These are phyloP conservation scores for Eilema caniola DNA, from an alignment of 2,888 invertebrate genomes.

Conservation along the genomic window DNA sequence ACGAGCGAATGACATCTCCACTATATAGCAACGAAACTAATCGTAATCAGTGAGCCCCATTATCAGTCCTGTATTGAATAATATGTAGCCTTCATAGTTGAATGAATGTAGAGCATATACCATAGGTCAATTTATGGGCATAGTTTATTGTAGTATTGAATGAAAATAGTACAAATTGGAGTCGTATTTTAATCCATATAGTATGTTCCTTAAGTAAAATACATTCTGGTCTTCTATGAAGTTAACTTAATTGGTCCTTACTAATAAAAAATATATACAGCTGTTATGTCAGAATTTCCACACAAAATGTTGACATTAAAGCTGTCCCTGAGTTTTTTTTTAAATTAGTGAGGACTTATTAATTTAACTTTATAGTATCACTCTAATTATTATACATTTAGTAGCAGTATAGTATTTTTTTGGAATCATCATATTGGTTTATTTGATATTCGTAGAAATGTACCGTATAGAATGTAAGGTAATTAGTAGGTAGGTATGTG, in stretches of 20 bases:
- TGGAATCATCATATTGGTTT: too few relatives aligned
- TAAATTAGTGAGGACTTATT: too few relatives aligned
- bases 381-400: neutral
- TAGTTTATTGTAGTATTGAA: neutral
- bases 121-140: neutral
- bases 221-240: neutral
- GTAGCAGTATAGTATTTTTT: neutral
- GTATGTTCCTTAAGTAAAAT: neutral
- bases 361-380: neutral
- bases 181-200: neutral
- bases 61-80: neutral
- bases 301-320: too few relatives aligned
- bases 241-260: too few relatives aligned
- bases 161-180: neutral
- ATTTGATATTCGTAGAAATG: neutral
- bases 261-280: too few relatives aligned
- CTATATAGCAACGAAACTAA: slow-evolving; percentile 39
- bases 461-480: neutral
- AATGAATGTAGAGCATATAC: neutral
- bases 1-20: slow-evolving; percentile 46
- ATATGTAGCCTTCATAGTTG: neutral
- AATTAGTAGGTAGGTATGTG: neutral
- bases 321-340: too few relatives aligned
- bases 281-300: too few relatives aligned
- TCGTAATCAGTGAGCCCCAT: slow-evolving; percentile 43